Percentiles rank a stretch among this genome's conserved stretches.
phyloP scores from a whole-genome alignment of 2,113 vertebrate species.

The Pedetes capensis region DNA sequence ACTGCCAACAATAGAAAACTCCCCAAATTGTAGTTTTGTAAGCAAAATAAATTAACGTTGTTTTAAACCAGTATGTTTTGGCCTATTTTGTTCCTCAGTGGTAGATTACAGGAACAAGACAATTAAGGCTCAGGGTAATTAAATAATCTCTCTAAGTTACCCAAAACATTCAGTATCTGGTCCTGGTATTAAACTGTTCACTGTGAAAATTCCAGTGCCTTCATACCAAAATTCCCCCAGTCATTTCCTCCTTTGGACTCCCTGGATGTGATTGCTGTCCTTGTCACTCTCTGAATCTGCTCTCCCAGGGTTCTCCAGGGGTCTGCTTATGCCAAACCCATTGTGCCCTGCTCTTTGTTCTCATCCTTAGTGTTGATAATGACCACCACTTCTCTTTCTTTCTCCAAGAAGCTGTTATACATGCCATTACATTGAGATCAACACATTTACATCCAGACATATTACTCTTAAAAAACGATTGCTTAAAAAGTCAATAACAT shows the following conservation, averaged over 20 bases:
- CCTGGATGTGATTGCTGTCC: neutral
- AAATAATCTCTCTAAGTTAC: neutral
- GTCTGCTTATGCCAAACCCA: neutral
- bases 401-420: neutral
- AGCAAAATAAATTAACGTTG: neutral
- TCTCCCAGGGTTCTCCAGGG: too few relatives aligned
- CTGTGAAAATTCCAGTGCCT: neutral
- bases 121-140: neutral
- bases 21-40: neutral
- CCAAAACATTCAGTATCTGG: neutral
- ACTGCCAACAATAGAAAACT: neutral
- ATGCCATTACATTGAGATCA: neutral
- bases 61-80: neutral
- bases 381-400: neutral
- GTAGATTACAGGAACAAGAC: neutral
- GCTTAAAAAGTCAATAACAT: neutral
- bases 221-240: neutral
- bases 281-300: neutral
- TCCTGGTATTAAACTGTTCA: neutral
- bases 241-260: neutral
- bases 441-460: neutral
- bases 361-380: neutral
- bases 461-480: neutral
- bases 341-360: neutral
- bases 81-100: neutral